Conservation (phyloP, 1,140 invertebrate species). For the Pararge aegeria region DNA sequence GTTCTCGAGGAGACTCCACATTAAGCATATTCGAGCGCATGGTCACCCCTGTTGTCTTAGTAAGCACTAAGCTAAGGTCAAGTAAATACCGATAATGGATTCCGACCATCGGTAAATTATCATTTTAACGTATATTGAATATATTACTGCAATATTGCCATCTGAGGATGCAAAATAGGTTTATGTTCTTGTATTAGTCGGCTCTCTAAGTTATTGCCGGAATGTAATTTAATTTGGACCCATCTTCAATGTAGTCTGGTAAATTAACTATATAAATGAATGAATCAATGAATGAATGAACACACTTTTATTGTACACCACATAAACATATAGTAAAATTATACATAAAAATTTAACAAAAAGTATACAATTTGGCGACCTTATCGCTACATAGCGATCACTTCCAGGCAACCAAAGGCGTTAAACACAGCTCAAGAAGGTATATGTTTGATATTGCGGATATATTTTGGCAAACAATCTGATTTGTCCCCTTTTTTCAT, state of each 20-base stretch:
- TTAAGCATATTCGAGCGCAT: constrained; percentile 35
- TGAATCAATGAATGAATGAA: no score
- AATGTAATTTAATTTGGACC: background rate
- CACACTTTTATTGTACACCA: no score
- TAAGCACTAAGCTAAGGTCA: constrained; percentile 77
- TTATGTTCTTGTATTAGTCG: constrained; percentile 60
- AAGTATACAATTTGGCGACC: no score
- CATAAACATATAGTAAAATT: no score
- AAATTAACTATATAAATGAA: background rate
- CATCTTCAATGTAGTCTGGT: background rate
- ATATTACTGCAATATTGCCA: constrained; percentile 73
- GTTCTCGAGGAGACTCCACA: constrained; percentile 35
- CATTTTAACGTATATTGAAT: constrained; percentile 77
- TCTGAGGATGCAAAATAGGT: constrained; percentile 60
- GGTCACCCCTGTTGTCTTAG: constrained; percentile 78
- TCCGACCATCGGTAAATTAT: constrained; percentile 72
- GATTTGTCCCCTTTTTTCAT: no score
- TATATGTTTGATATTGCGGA: no score
- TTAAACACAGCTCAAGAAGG: no score
- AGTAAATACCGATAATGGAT: constrained; percentile 78
- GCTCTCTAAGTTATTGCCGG: constrained; percentile 1
- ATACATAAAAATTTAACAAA: no score
- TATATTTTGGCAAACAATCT: no score
- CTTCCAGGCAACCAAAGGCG: no score
- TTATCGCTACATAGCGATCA: no score